Percentiles rank a stretch among this genome's conserved stretches.
phyloP scores from a whole-genome alignment of 2,888 invertebrate genomes.

The Cerceris rybyensis region DNA sequence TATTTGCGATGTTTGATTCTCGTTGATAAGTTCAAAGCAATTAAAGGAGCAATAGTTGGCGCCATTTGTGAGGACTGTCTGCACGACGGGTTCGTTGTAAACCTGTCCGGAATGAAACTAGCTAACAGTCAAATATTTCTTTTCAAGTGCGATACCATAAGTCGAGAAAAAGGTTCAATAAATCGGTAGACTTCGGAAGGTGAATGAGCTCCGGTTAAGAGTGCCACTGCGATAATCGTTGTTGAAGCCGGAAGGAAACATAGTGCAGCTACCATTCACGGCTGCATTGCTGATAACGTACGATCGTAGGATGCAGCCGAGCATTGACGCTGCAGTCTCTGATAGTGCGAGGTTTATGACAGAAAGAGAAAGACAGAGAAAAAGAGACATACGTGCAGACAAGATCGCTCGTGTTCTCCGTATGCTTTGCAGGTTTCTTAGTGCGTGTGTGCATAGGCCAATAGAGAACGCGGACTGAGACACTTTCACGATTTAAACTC shows the following conservation, averaged over 20 bases:
- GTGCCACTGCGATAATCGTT: slow-evolving; percentile 29
- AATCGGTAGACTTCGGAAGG: background rate
- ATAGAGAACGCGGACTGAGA: background rate
- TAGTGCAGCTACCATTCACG: slow-evolving; percentile 39
- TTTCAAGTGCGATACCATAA: background rate
- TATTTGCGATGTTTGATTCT: background rate
- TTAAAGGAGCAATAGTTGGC: too few species aligned
- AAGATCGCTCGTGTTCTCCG: too few species aligned
- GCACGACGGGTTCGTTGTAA: too few species aligned
- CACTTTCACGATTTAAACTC: too few species aligned
- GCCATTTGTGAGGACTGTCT: too few species aligned
- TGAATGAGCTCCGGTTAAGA: background rate
- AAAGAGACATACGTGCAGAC: background rate
- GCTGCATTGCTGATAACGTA: slow-evolving; percentile 48
- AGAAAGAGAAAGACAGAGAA: background rate
- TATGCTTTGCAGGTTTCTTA: too few species aligned
- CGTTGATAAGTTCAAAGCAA: too few species aligned
- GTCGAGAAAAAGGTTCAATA: background rate
- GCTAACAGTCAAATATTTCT: background rate
- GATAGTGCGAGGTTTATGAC: slow-evolving; percentile 40
- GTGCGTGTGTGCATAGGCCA: too few species aligned
- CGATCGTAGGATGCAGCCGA: slow-evolving; percentile 63
- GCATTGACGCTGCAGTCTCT: slow-evolving; percentile 59
- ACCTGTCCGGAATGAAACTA: too few species aligned
- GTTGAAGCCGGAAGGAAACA: slow-evolving; percentile 62